These are phyloP conservation scores for Wasmannia auropunctata DNA, from an alignment of 1,140 invertebrate genomes.

Conservation along the genomic window DNA sequence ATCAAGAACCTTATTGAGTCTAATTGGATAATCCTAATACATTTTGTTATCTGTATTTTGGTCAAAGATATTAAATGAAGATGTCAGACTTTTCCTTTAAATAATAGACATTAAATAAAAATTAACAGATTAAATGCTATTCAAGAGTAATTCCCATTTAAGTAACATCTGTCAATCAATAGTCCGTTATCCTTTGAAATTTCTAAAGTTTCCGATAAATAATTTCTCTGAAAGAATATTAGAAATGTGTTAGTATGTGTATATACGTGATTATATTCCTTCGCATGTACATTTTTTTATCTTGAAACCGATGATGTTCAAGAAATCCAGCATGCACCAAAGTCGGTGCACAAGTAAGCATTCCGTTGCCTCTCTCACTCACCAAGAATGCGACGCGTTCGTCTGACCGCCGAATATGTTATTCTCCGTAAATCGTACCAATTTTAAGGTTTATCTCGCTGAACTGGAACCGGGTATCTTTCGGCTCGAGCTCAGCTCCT, in stretches of 20 bases:
- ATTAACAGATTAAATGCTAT: neutral
- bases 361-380: neutral
- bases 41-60: constrained; percentile 1
- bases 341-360: neutral
- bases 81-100: neutral
- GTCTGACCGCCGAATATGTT: neutral
- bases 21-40: neutral
- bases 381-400: neutral
- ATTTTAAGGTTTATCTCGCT: neutral
- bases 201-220: neutral
- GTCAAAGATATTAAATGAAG: neutral
- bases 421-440: neutral
- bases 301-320: neutral
- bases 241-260: neutral
- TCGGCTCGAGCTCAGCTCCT: neutral
- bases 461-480: neutral
- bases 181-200: neutral
- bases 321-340: neutral
- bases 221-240: neutral
- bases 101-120: neutral
- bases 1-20: neutral
- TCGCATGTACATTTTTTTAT: neutral
- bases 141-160: neutral
- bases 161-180: neutral
- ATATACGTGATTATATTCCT: neutral